These are phyloP conservation scores for Drosophila miranda DNA, from an alignment of 1,140 invertebrate species.

Conservation along the genomic window DNA sequence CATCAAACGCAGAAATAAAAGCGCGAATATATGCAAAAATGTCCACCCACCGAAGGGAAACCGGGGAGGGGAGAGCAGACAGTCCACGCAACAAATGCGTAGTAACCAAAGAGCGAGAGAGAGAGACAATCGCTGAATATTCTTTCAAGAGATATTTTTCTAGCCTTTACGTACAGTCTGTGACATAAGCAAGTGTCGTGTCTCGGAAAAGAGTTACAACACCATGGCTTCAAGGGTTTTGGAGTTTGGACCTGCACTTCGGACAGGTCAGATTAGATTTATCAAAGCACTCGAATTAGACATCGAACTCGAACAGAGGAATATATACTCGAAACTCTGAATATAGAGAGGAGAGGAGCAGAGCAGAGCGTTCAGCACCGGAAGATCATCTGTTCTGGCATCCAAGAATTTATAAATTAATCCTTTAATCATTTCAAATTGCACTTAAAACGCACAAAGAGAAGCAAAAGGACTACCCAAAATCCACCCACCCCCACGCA, in stretches of 20 bases:
- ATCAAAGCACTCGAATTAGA: constrained; percentile 1
- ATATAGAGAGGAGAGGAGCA: constrained; percentile 4
- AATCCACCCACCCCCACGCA: constrained; percentile 1
- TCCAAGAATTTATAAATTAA: constrained; percentile 23
- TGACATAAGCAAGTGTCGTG: no score
- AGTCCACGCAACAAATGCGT: constrained; percentile 31
- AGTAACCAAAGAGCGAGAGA: neutral
- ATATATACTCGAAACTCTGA: neutral
- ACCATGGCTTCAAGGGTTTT: neutral
- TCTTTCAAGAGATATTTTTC: no score
- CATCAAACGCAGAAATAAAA: constrained; percentile 19
- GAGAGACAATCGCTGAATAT: no score
- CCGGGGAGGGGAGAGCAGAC: neutral
- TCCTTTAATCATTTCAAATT: constrained; percentile 15
- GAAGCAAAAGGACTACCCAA: constrained; percentile 4
- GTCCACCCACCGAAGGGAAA: neutral
- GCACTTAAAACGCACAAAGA: constrained; percentile 10
- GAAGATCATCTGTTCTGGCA: no score
- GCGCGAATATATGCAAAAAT: constrained; percentile 31
- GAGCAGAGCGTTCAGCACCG: no score
- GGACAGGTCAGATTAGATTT: constrained; percentile 6
- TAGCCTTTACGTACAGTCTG: no score
- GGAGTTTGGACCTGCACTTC: constrained; percentile 31
- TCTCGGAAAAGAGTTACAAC: no score
- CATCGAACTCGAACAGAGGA: neutral